A percentile compares a stretch with the other conserved stretches of the same genome.
phyloP scores from a whole-genome alignment of 2,797 vertebrate genomes.

The Coilia nasus region DNA sequence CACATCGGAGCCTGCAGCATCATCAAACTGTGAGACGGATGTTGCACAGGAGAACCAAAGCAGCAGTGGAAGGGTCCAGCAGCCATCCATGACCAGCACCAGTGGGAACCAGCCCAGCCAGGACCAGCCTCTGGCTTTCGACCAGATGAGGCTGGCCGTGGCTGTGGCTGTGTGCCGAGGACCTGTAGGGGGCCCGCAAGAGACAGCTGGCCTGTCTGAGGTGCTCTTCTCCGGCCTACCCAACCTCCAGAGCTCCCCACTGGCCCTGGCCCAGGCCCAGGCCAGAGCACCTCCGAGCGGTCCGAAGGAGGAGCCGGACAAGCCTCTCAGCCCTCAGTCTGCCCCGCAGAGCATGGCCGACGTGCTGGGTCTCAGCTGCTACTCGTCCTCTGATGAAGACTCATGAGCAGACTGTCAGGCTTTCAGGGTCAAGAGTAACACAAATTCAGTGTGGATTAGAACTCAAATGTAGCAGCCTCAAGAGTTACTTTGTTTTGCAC shows the following conservation, averaged over 20 bases:
- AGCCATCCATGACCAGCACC: slow-evolving; percentile 25
- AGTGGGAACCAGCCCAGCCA: slow-evolving; percentile 52
- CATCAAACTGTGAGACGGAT: background rate
- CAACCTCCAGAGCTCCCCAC: slow-evolving; percentile 63
- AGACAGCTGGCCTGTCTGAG: slow-evolving; percentile 60
- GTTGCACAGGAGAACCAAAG: background rate
- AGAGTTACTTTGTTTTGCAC: background rate
- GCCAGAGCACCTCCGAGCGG: background rate
- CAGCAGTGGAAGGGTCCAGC: slow-evolving; percentile 20
- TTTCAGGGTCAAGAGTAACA: background rate
- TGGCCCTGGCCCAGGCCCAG: slow-evolving; percentile 31
- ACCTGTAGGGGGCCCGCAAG: slow-evolving; percentile 37
- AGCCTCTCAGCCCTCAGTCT: background rate
- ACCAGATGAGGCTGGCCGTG: slow-evolving; percentile 66
- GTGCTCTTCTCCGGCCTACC: slow-evolving; percentile 71
- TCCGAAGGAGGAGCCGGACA: background rate
- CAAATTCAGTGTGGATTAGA: background rate
- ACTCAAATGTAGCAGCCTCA: background rate
- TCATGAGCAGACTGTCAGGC: background rate
- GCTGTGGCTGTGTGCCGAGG: slow-evolving; percentile 66
- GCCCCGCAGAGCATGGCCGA: slow-evolving; percentile 34
- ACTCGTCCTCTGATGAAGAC: slow-evolving; percentile 77
- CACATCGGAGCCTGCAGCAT: background rate
- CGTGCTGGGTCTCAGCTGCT: slow-evolving; percentile 70
- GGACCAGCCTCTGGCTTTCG: slow-evolving; percentile 75